These are phyloP conservation scores for Vulpes lagopus DNA, from an alignment of 2,113 vertebrate genomes.

Conservation along the genomic window DNA sequence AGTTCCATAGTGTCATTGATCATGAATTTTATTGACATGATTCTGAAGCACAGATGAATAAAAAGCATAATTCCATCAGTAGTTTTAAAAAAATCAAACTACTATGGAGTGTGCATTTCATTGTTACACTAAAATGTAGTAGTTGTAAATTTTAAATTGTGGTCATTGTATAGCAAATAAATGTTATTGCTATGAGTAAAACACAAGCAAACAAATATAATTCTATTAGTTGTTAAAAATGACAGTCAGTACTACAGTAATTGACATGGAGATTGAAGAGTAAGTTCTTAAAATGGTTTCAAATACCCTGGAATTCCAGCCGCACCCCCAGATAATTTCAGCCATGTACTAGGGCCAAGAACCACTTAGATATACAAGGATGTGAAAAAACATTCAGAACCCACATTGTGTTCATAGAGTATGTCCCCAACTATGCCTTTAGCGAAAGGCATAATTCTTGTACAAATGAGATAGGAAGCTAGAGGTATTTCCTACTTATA, in stretches of 20 bases:
- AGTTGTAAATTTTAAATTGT: slow-evolving; percentile 47
- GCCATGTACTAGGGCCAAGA: not conserved
- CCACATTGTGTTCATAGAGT: slow-evolving; percentile 5
- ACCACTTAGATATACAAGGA: slow-evolving; percentile 23
- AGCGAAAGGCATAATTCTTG: slow-evolving; percentile 50
- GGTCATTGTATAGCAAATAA: slow-evolving; percentile 64
- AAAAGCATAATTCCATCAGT: not conserved
- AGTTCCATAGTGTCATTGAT: not conserved
- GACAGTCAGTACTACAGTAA: not conserved
- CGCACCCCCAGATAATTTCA: slow-evolving; percentile 20
- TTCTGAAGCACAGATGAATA: slow-evolving; percentile 33
- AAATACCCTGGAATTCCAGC: not conserved
- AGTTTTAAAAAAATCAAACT: slow-evolving; percentile 20
- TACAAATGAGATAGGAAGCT: slow-evolving; percentile 4
- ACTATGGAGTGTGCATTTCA: not conserved
- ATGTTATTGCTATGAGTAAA: slow-evolving; percentile 40
- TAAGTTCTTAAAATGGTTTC: not conserved
- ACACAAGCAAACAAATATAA: slow-evolving; percentile 47
- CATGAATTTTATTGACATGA: slow-evolving; percentile 11
- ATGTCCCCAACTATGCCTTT: not conserved
- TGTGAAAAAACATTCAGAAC: slow-evolving; percentile 18
- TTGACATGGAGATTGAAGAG: not conserved
- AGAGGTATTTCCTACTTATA: slow-evolving; percentile 47
- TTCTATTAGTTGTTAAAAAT: slow-evolving; percentile 46
- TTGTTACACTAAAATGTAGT: not conserved